Percentiles rank a stretch among this genome's conserved stretches.
phyloP scores from a whole-genome alignment of 2,888 invertebrate species.

The Agelastica alni region DNA sequence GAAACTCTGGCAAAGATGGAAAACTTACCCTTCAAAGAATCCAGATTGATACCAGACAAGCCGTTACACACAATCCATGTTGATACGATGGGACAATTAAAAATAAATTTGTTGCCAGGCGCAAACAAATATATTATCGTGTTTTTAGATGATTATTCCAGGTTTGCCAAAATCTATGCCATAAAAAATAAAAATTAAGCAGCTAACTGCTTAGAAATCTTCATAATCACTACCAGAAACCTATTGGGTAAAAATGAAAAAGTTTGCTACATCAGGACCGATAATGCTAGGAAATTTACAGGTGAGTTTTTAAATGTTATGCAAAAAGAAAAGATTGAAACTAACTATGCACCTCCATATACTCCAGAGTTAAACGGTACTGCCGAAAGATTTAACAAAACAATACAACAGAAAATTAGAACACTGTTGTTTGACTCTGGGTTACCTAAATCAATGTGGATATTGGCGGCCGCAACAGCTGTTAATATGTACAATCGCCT shows the following conservation, averaged over 20 bases:
- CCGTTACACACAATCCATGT: constrained; percentile 36
- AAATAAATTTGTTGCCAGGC: constrained; percentile 29
- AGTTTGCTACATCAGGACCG: constrained; percentile 36
- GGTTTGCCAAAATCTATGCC: constrained; percentile 33
- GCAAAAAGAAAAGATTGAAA: constrained; percentile 24
- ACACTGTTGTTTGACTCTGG: constrained; percentile 23
- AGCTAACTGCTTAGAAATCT: constrained; percentile 34
- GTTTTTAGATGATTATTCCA: constrained; percentile 36
- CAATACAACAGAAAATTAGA: constrained; percentile 16
- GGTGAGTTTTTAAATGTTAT: constrained; percentile 31
- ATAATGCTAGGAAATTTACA: constrained; percentile 33
- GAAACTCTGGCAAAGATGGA: constrained; percentile 35
- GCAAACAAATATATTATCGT: constrained; percentile 31
- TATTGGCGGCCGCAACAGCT: constrained; percentile 31
- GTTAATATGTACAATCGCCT: constrained; percentile 35
- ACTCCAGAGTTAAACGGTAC: constrained; percentile 9
- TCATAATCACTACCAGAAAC: constrained; percentile 34
- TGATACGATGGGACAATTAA: constrained; percentile 35
- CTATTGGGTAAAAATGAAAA: constrained; percentile 35
- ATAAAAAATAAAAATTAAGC: constrained; percentile 35
- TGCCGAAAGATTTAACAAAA: constrained; percentile 10
- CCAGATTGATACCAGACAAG: constrained; percentile 23
- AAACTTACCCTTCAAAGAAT: constrained; percentile 32
- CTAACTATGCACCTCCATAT: constrained; percentile 26
- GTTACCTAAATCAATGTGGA: constrained; percentile 33